Conservation (phyloP, 2,797 vertebrate species). For the Manis pentadactyla region DNA sequence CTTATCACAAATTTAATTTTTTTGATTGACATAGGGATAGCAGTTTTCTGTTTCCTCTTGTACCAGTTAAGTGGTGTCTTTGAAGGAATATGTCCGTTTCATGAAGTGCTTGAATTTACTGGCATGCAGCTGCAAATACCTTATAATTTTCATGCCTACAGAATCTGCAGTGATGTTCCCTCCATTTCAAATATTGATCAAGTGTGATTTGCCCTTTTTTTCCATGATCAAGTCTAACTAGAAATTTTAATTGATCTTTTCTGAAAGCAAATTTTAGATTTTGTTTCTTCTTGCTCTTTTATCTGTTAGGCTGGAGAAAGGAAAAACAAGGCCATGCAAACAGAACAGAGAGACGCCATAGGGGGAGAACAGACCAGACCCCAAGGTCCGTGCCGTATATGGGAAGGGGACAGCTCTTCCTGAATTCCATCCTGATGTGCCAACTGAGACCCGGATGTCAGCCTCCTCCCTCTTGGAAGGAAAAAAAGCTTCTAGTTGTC, state of each 20-base stretch:
- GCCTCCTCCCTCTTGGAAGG: too few relatives aligned
- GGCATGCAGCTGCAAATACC: not conserved
- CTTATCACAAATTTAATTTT: not conserved
- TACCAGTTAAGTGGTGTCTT: not conserved
- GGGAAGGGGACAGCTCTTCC: too few relatives aligned
- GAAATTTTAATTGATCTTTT: not conserved
- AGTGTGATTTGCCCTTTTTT: not conserved
- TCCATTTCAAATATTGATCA: not conserved
- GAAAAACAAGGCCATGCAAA: too few relatives aligned
- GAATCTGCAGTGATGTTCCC: not conserved
- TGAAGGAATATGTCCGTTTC: not conserved
- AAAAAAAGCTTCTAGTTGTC: too few relatives aligned
- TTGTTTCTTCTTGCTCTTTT: not conserved
- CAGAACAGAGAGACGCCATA: too few relatives aligned
- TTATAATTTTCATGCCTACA: not conserved
- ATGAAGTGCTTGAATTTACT: not conserved
- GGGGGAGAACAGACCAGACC: too few relatives aligned
- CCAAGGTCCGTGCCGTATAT: too few relatives aligned
- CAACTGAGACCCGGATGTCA: too few relatives aligned
- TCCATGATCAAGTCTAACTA: not conserved
- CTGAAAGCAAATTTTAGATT: not conserved
- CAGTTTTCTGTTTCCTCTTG: not conserved
- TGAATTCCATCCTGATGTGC: too few relatives aligned
- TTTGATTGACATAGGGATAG: not conserved
- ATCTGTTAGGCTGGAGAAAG: too few relatives aligned